Base-by-base conservation (phyloP, 92 coral and sea anemone genomes). In the Epizoanthus scotinus region DNA sequence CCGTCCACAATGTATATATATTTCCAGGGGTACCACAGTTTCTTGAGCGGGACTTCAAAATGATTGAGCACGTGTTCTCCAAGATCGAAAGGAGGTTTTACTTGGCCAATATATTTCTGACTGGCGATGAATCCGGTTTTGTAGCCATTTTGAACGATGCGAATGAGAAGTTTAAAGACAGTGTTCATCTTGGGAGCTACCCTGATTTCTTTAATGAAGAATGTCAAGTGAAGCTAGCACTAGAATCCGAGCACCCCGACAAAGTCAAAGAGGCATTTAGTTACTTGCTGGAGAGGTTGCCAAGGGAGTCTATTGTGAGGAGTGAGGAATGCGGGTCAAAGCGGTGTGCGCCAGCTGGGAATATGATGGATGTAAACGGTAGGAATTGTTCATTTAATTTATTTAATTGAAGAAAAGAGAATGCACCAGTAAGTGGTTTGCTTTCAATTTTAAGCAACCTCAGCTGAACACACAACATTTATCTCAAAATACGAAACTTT, bases 21-120 rank as follows among this genome's bases (percentile, higher is more conserved):
- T 93, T 95, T 71, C 99, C 99, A 13, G 99, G 99, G 20, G 87
- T 95, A 13, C 99, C 99, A 9, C 80, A 74, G 62, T 68, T 91
- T 31, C 83, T 95, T 19, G 87, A 91, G 63, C 85, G 77, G 67
- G 86, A 86, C 55, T 95, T 95, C 83, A 86, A 61, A 8, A 71
- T 67, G 20, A 70, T 86, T 26, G 94, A 90, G 54, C 83, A 79
- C 62, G 58, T 89, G 0, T 79, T 91, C 73, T 52, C 89, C 20
- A 79, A 77, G 42, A 49, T 61, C 19, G 66, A 82, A 57, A 87
- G 83, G 78, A 90, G 77, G 1, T 95, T 95, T 74, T 82, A 90
- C 73, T 84, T 95, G 36, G 86, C 90, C 62, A 91, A 82, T 59
- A 73, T 95, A 56, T 95, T 82, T 69, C 80, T 95, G 17, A 84